These are phyloP conservation scores for Aegotheles bennettii DNA, from an alignment of 2,113 vertebrate genomes.

Conservation along the genomic window DNA sequence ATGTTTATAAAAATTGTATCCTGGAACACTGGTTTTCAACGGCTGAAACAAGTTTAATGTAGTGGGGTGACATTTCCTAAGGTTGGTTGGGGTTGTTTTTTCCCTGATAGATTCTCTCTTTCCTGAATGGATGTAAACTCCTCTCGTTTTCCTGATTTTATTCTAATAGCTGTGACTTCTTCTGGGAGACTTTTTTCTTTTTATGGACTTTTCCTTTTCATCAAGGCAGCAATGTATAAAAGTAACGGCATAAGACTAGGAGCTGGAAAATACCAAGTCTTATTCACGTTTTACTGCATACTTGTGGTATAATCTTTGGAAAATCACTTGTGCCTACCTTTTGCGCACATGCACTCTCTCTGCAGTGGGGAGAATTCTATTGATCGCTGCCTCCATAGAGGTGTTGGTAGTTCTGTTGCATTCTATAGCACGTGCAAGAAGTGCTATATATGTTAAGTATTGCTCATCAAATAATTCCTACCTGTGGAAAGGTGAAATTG, in stretches of 20 bases:
- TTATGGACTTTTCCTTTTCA: conserved; percentile 3
- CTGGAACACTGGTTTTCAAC: conserved; percentile 78
- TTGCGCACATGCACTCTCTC: conserved; percentile 55
- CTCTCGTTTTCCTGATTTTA: not conserved
- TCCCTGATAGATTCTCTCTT: not conserved
- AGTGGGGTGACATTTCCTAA: not conserved
- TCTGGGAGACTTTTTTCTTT: conserved; percentile 8
- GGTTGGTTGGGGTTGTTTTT: not conserved
- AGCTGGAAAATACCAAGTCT: conserved; percentile 36
- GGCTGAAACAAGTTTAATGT: conserved; percentile 35
- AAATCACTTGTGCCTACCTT: conserved; percentile 52
- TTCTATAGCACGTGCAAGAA: conserved; percentile 24
- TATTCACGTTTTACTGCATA: not conserved
- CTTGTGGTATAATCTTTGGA: not conserved
- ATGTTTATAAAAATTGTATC: conserved; percentile 78
- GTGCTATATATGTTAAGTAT: conserved; percentile 5
- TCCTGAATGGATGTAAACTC: not conserved
- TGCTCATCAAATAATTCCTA: conserved; percentile 33
- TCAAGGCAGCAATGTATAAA: conserved; percentile 38
- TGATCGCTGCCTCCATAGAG: conserved; percentile 55
- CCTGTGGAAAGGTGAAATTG: conserved; percentile 29
- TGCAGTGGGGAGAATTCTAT: conserved; percentile 43
- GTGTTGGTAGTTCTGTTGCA: conserved; percentile 29
- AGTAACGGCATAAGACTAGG: conserved; percentile 8
- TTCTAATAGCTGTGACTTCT: not conserved